Conservation (phyloP, 2,113 vertebrate genomes). For the Urocynchramus pylzowi region DNA sequence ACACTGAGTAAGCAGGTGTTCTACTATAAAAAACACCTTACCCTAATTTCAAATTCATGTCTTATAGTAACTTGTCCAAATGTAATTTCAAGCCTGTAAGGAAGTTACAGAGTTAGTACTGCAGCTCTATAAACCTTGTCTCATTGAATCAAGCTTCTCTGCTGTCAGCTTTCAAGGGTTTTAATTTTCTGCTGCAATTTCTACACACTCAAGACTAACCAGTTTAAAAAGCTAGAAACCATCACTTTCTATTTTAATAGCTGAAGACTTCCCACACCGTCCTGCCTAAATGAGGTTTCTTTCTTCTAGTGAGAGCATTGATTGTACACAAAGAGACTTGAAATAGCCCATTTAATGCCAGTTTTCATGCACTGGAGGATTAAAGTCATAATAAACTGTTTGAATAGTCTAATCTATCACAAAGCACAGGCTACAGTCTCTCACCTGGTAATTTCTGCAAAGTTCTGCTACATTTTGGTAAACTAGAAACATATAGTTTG, state of each 20-base stretch:
- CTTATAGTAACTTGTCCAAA: not conserved
- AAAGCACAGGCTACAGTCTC: not conserved
- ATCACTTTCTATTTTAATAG: constrained; percentile 23
- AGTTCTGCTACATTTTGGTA: not conserved
- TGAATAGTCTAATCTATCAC: not conserved
- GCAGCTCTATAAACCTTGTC: constrained; percentile 35
- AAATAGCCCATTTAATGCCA: constrained; percentile 18
- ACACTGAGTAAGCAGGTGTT: not conserved
- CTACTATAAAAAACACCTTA: not conserved
- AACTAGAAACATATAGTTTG: not conserved
- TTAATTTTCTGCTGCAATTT: constrained; percentile 47
- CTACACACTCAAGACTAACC: not conserved
- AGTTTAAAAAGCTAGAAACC: not conserved
- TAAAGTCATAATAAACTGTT: not conserved
- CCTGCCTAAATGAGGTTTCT: constrained; percentile 30
- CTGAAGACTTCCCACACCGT: constrained; percentile 11
- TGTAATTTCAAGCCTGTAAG: constrained; percentile 25
- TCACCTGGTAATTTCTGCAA: not conserved
- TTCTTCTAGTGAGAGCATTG: not conserved
- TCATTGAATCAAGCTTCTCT: constrained; percentile 2
- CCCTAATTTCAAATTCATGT: constrained; percentile 31
- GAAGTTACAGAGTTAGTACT: not conserved
- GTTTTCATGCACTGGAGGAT: not conserved
- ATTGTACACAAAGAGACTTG: not conserved
- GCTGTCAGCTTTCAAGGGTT: constrained; percentile 24